Conservation (phyloP, 2,888 invertebrate species). For the Alviniconcha strummeri region DNA sequence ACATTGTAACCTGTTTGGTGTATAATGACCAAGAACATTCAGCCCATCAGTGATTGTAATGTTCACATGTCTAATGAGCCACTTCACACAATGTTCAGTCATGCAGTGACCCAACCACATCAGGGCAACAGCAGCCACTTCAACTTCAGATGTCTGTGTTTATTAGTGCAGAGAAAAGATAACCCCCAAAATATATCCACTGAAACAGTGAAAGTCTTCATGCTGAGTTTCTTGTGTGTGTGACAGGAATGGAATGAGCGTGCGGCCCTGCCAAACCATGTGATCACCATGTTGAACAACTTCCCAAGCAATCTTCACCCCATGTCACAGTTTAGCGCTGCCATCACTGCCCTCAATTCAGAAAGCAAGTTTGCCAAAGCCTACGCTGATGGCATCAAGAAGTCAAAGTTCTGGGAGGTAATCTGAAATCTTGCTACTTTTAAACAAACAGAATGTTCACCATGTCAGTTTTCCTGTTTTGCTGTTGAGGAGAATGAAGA, state of each 20-base stretch:
- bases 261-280: slow-evolving; percentile 92
- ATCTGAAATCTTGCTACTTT: slow-evolving; percentile 24
- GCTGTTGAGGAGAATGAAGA: no score
- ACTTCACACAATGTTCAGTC: no score
- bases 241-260: slow-evolving; percentile 90
- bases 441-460: neutral
- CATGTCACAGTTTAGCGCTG: slow-evolving; percentile 95
- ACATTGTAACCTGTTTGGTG: no score
- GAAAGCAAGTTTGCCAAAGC: slow-evolving; percentile 95
- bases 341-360: slow-evolving; percentile 91
- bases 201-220: no score
- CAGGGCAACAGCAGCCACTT: no score
- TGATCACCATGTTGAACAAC: slow-evolving; percentile 94
- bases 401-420: slow-evolving; percentile 92
- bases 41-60: no score
- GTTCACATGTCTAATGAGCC: no score
- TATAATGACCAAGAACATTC: no score
- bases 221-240: neutral
- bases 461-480: neutral
- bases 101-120: no score
- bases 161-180: no score
- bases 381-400: slow-evolving; percentile 90
- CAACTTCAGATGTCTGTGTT: no score
- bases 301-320: slow-evolving; percentile 93
- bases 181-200: no score